Evolutionary conservation across 2,797 vertebrate species (phyloP).

Genomic region (Mallotus villosus): DNA sequence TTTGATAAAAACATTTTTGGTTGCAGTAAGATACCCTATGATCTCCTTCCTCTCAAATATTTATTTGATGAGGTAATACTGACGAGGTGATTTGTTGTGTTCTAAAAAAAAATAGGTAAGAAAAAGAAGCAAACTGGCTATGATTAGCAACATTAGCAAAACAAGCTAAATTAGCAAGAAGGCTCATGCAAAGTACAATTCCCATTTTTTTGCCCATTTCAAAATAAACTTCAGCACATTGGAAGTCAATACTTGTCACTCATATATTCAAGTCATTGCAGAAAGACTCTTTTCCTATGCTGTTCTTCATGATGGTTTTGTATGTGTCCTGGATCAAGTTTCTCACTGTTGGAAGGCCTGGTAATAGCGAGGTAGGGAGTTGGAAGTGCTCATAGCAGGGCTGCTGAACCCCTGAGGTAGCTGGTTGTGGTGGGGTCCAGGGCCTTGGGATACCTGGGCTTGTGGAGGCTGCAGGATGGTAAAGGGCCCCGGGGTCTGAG

Average conservation of each 20-base stretch:
- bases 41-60: conserved; percentile 48
- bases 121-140: conserved; percentile 12
- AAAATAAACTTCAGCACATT: conserved; percentile 19
- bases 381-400: conserved; percentile 87
- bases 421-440: conserved; percentile 77
- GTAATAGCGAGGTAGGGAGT: conserved; percentile 94
- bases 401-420: conserved; percentile 90
- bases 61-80: conserved; percentile 75
- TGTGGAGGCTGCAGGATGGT: conserved; percentile 83
- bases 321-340: conserved; percentile 17
- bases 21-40: conserved; percentile 50
- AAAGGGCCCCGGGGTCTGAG: conserved; percentile 83
- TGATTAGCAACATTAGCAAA: conserved; percentile 51
- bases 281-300: neutral
- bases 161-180: conserved; percentile 47
- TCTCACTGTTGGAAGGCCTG: conserved; percentile 89
- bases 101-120: conserved; percentile 33
- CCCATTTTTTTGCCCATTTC: conserved; percentile 38
- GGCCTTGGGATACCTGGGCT: conserved; percentile 80
- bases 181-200: conserved; percentile 21
- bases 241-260: conserved; percentile 34
- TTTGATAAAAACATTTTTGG: conserved; percentile 52
- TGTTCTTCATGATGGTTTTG: neutral
- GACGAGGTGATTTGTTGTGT: conserved; percentile 73
- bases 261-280: neutral